Base-by-base conservation (phyloP, 2,888 invertebrate genomes). In the Cataglyphis cursor region DNA sequence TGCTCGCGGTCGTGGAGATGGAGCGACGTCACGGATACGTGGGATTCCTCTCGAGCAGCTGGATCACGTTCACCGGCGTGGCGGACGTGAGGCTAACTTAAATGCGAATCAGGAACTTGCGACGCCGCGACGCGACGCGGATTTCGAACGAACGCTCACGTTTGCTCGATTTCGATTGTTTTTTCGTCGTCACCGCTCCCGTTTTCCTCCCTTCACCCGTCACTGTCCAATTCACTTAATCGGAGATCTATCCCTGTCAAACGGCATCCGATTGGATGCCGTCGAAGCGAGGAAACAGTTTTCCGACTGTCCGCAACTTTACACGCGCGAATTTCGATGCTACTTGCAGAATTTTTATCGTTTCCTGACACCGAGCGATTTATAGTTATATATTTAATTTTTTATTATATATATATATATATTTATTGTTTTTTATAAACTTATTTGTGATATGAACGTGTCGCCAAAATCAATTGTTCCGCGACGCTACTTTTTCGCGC, bases 41-140 rank as follows among this genome's bases (percentile, higher is more conserved):
- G 91, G 92, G 93, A 92, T 92, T 92, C 92, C 92, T 92, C 92
- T 87, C 87, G 89, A 92, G 91, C 94, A 94, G 94, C 94, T 94
- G 94, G 93, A 93, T 94, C 94, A 94, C 94, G 94, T 93, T 93
- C 94, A 90, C 89, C 90, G 87, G 91, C 85, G 87, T 6, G 31
- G 31, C 31, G 90, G 89, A 92, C 92, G 92, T 92, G 92, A 92
- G 93, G 88, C 88, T 90, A 92, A 91, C 89, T 90, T 90, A 91
- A 91, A 92, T 91, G 91, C 91, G 91, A 88, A 90, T 89, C 90
- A 89, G 88, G 88, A 87, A 89, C 78, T 80, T 41, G 65, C 65
- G 38, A 83, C 82, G 80, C 57, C 65, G 35, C 35, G 24, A n/a
- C 68, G 65, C 41, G 31, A 10, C 51, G 51, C 51, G 51, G 51